Evolutionary conservation across 2,888 invertebrate genomes (phyloP).

Genomic region (Tortrix viridana): DNA sequence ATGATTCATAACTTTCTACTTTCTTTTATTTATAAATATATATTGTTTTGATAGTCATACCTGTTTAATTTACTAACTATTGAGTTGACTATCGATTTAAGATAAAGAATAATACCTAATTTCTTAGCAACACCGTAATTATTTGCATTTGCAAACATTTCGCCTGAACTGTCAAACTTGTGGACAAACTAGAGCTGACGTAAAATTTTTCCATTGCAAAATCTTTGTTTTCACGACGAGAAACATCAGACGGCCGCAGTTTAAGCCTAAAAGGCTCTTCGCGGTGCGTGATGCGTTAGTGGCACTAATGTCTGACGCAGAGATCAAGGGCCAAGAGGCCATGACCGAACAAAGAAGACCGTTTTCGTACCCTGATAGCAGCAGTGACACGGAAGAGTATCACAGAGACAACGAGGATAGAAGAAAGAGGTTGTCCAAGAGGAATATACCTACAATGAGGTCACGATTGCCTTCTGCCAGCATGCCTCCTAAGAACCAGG

Average conservation of each 20-base stretch:
- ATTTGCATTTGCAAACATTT: slow-evolving; percentile 31
- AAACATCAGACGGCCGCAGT: slow-evolving; percentile 47
- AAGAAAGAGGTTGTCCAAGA: slow-evolving; percentile 80
- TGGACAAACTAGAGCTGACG: slow-evolving; percentile 34
- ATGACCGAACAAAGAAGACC: slow-evolving; percentile 68
- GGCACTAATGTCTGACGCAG: slow-evolving; percentile 73
- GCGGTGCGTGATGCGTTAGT: slow-evolving; percentile 73
- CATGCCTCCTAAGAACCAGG: slow-evolving; percentile 72
- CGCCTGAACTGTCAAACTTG: slow-evolving; percentile 24
- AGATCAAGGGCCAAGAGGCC: slow-evolving; percentile 70
- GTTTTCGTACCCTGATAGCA: slow-evolving; percentile 87
- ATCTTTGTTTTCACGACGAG: slow-evolving; percentile 39
- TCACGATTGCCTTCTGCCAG: slow-evolving; percentile 54
- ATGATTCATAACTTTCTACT: slow-evolving; percentile 24
- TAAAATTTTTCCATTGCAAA: slow-evolving; percentile 36
- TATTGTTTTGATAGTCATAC: background rate
- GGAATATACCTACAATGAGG: slow-evolving; percentile 66
- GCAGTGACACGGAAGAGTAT: slow-evolving; percentile 94
- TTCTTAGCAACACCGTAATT: background rate
- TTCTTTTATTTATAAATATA: background rate
- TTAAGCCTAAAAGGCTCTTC: slow-evolving; percentile 40
- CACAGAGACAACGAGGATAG: slow-evolving; percentile 87
- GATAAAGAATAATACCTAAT: background rate
- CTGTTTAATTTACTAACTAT: background rate
- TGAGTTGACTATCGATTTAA: background rate